Percentiles rank a stretch among this genome's conserved stretches.
Evolutionary conservation across 2,113 vertebrate genomes (phyloP).

Genomic region (Cynocephalus volans): DNA sequence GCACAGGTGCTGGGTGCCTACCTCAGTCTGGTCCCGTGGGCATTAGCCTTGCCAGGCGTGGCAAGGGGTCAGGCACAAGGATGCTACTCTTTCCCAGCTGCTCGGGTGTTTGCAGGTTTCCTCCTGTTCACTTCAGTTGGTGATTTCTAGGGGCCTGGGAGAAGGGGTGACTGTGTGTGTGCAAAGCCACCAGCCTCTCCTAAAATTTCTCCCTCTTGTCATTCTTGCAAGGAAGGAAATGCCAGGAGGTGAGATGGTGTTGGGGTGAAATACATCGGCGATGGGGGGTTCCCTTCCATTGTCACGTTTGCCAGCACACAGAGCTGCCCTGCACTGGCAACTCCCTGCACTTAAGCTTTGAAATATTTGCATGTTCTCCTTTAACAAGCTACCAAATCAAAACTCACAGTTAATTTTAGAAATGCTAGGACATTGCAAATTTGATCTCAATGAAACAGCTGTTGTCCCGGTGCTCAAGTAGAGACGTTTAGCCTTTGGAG

Average conservation of each 20-base stretch:
- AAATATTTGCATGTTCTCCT: not conserved
- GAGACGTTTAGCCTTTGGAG: too few species aligned
- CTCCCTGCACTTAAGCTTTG: not conserved
- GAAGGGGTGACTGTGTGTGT: too few species aligned
- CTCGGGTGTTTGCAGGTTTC: too few species aligned
- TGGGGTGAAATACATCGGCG: too few species aligned
- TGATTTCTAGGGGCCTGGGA: not conserved
- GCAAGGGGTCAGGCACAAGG: too few species aligned
- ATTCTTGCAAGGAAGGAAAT: not conserved
- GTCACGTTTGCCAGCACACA: fast-evolving
- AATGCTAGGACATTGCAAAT: not conserved
- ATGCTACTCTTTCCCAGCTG: too few species aligned
- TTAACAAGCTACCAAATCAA: fast-evolving
- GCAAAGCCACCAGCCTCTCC: fast-evolving
- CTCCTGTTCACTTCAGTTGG: too few species aligned
- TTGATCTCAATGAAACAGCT: too few species aligned
- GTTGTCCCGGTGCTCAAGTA: not conserved
- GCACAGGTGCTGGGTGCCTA: too few species aligned
- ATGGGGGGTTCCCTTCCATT: fast-evolving
- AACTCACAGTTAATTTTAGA: fast-evolving
- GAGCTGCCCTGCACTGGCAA: not conserved
- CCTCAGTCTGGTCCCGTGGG: too few species aligned
- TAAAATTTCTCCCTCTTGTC: fast-evolving
- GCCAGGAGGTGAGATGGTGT: fast-evolving
- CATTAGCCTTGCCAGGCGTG: too few species aligned